Evolutionary conservation across 2,113 vertebrate species (phyloP).

Genomic region (Alligator sinensis): DNA sequence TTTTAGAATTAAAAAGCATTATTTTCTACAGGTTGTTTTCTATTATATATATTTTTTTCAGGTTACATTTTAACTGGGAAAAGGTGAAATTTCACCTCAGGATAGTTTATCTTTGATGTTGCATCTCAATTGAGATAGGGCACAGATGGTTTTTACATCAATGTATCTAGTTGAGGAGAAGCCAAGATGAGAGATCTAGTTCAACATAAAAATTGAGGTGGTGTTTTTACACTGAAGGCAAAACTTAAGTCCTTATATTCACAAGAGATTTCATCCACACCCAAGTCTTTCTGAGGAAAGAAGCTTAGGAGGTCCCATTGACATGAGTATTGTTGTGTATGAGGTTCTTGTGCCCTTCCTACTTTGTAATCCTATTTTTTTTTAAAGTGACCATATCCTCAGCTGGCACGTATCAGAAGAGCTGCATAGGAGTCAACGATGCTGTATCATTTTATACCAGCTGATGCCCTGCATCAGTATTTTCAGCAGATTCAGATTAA

Average conservation of each 20-base stretch:
- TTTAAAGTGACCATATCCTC: neutral
- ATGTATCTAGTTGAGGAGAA: neutral
- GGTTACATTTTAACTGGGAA: neutral
- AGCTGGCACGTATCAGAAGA: neutral
- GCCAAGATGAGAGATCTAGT: neutral
- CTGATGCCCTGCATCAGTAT: neutral
- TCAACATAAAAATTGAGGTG: too few species aligned
- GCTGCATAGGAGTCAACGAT: neutral
- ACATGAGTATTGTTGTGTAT: neutral
- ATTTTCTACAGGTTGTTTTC: neutral
- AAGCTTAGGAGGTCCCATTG: neutral
- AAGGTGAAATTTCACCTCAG: too few species aligned
- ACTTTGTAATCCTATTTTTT: neutral
- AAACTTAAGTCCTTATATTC: neutral
- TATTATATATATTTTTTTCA: neutral
- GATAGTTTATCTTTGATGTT: neutral
- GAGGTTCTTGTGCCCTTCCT: too few species aligned
- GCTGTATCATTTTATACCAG: neutral
- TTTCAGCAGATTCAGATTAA: neutral
- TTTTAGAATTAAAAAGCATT: neutral
- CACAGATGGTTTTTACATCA: neutral
- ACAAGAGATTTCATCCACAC: neutral
- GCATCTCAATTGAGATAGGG: neutral
- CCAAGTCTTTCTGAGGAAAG: neutral
- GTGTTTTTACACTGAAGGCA: neutral